Percentiles rank a stretch among this genome's conserved stretches.
Evolutionary conservation across 2,113 vertebrate genomes (phyloP).

Genomic region (Oryzias celebensis): DNA sequence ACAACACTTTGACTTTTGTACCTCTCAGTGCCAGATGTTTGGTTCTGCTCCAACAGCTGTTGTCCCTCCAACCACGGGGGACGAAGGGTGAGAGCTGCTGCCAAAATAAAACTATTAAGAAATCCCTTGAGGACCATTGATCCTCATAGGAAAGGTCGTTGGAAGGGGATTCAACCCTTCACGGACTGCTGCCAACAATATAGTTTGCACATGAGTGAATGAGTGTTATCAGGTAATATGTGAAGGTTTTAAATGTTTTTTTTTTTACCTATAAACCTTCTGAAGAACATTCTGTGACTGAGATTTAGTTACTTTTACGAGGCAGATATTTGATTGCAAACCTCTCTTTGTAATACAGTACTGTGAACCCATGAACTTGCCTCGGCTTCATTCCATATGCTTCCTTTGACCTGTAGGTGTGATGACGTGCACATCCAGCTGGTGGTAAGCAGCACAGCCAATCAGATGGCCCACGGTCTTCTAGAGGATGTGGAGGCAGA

Average conservation of each 20-base stretch:
- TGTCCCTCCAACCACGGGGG: constrained; percentile 45
- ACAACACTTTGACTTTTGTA: constrained; percentile 52
- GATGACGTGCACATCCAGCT: constrained; percentile 29
- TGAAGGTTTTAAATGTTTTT: constrained; percentile 1
- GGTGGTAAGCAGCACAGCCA: constrained; percentile 38
- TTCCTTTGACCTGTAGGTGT: constrained; percentile 43
- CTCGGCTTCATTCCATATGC: constrained; percentile 54
- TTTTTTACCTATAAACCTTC: constrained; percentile 6
- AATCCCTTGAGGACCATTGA: constrained; percentile 54
- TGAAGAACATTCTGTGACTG: constrained; percentile 14
- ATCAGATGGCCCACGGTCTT: constrained; percentile 17
- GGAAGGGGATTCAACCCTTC: constrained; percentile 61
- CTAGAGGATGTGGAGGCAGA: constrained; percentile 2
- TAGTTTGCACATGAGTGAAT: constrained; percentile 27
- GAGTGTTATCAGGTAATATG: neutral
- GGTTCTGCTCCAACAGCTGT: constrained; percentile 48
- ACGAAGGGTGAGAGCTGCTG: constrained; percentile 18
- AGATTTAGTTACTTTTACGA: constrained; percentile 8
- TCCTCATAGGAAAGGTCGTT: constrained; percentile 62
- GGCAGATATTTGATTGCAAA: constrained; percentile 19
- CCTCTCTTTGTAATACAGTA: constrained; percentile 18
- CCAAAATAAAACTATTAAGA: constrained; percentile 36
- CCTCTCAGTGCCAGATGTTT: constrained; percentile 64
- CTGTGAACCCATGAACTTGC: constrained; percentile 20
- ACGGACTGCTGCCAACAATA: constrained; percentile 47